phyloP scores from a whole-genome alignment of 2,888 invertebrate genomes.

The Fragum sueziense region DNA sequence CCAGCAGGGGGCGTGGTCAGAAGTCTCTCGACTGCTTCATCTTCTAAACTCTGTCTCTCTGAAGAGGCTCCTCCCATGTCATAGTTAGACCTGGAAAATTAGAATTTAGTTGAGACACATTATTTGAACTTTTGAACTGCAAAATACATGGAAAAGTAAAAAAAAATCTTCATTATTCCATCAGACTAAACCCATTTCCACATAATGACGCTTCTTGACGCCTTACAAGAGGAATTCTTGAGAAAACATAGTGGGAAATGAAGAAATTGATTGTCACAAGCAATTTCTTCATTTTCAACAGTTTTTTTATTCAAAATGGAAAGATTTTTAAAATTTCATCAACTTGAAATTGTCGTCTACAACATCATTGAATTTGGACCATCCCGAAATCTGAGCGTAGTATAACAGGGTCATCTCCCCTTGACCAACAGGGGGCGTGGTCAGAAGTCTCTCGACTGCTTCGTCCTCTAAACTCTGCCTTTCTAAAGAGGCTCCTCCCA shows the following conservation, averaged over 20 bases:
- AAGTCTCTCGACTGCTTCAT: conserved; percentile 68
- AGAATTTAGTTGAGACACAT: background rate
- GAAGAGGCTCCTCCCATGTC: conserved; percentile 63
- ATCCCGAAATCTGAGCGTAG: conserved; percentile 91
- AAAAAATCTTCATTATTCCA: no score
- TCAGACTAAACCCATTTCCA: background rate
- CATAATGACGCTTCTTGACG: background rate
- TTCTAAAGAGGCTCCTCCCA: conserved; percentile 64
- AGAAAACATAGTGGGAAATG: background rate
- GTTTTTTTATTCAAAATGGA: no score
- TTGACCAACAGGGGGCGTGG: conserved; percentile 77
- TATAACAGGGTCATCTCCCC: conserved; percentile 86
- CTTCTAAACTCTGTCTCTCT: conserved; percentile 61
- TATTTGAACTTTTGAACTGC: no score
- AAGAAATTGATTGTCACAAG: no score
- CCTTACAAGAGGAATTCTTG: background rate
- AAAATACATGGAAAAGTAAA: no score
- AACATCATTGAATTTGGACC: no score
- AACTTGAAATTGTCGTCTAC: no score
- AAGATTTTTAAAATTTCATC: no score
- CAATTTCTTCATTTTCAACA: no score
- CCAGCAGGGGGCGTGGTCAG: conserved; percentile 77
- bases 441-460: conserved; percentile 68
- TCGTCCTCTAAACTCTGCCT: conserved; percentile 64
- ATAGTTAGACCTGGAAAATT: conserved; percentile 37